Conservation (phyloP, 2,888 invertebrate species). For the Rotaria sp. region DNA sequence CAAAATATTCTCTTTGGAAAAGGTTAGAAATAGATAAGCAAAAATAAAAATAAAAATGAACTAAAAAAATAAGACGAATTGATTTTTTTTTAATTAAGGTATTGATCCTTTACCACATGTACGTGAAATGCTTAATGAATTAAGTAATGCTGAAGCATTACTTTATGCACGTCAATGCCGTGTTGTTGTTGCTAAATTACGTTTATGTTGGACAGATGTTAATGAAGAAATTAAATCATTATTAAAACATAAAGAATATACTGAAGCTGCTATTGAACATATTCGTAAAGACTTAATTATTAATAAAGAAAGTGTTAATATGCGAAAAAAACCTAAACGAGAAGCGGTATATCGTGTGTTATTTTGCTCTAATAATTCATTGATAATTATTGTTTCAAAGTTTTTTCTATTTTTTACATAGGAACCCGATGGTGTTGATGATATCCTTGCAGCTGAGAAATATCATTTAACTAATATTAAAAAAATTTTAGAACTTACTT, state of each 20-base stretch:
- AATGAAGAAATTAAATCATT: slow-evolving; percentile 54
- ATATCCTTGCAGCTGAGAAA: slow-evolving; percentile 50
- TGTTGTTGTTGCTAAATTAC: slow-evolving; percentile 49
- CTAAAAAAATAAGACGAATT: background rate
- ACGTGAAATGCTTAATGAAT: slow-evolving; percentile 50
- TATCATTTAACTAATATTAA: slow-evolving; percentile 52
- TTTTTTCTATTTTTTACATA: slow-evolving; percentile 42
- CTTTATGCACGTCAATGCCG: slow-evolving; percentile 51
- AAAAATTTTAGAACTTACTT: slow-evolving; percentile 42
- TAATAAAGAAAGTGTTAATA: slow-evolving; percentile 50
- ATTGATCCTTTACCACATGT: slow-evolving; percentile 51
- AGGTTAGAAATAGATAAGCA: background rate
- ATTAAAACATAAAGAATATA: slow-evolving; percentile 49
- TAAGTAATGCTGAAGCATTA: slow-evolving; percentile 53
- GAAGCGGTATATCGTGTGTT: slow-evolving; percentile 48
- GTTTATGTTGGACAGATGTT: slow-evolving; percentile 51
- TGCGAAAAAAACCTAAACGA: slow-evolving; percentile 48
- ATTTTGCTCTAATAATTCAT: no score
- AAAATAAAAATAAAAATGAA: background rate
- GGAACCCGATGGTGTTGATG: slow-evolving; percentile 54
- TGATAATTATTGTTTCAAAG: background rate
- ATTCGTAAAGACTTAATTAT: slow-evolving; percentile 52
- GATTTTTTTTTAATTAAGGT: background rate
- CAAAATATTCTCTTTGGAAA: slow-evolving; percentile 8
- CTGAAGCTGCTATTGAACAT: slow-evolving; percentile 53